Conservation (phyloP, 2,888 invertebrate species). For the Rotaria macrura region DNA sequence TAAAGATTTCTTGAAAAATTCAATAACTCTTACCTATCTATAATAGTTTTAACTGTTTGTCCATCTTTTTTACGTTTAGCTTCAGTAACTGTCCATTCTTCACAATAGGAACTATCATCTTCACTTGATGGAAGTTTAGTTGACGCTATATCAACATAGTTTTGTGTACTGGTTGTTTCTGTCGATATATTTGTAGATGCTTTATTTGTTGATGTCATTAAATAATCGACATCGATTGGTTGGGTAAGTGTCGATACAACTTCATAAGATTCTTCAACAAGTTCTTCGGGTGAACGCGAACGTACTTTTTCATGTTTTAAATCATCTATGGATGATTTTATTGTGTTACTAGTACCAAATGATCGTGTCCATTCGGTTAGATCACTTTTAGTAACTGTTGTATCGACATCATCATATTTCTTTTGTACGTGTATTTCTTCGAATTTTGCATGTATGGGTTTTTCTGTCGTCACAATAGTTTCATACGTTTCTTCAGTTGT, state of each 20-base stretch:
- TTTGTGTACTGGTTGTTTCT: no score
- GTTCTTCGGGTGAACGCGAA: background rate
- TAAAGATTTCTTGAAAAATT: no score
- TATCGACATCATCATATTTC: background rate
- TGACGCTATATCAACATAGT: background rate
- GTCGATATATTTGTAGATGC: background rate
- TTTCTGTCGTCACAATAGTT: background rate
- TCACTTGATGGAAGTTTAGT: background rate
- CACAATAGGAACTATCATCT: slow-evolving; percentile 20
- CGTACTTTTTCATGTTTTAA: background rate
- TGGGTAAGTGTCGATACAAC: background rate
- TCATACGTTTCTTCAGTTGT: slow-evolving; percentile 7
- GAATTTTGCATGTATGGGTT: background rate
- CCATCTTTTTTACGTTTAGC: slow-evolving; percentile 14
- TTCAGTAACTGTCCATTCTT: slow-evolving; percentile 19
- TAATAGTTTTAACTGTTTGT: slow-evolving; percentile 15
- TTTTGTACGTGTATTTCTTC: background rate
- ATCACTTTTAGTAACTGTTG: background rate
- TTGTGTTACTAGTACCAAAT: background rate
- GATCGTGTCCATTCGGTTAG: background rate
- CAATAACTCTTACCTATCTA: background rate
- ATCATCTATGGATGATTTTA: background rate
- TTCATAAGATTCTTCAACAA: slow-evolving; percentile 18
- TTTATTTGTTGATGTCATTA: background rate
- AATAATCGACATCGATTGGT: background rate